Conservation (phyloP, 2,888 invertebrate genomes). For the Trypoxylon attenuatum region DNA sequence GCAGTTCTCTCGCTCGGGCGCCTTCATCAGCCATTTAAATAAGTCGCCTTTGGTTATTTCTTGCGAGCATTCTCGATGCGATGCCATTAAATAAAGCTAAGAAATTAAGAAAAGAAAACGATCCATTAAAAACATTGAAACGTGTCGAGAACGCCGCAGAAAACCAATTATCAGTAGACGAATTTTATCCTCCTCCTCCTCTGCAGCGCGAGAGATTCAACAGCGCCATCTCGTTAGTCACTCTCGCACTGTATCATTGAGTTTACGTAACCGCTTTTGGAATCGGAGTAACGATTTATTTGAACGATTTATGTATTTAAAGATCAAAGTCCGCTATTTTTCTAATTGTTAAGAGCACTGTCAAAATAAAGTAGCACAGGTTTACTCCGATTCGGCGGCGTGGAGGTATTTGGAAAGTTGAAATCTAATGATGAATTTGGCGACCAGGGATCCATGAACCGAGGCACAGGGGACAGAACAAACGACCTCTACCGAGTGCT, state of each 20-base stretch:
- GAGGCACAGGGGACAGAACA: conserved; percentile 60
- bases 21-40: conserved; percentile 56
- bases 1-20: conserved; percentile 50
- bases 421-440: conserved; percentile 39
- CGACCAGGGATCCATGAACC: conserved; percentile 69
- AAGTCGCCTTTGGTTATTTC: conserved; percentile 43
- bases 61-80: conserved; percentile 49
- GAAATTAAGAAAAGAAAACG: too few species aligned
- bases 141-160: conserved; percentile 52
- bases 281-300: conserved; percentile 57
- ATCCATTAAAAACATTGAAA: too few species aligned
- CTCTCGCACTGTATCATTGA: conserved; percentile 63
- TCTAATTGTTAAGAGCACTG: not conserved
- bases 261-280: conserved; percentile 30
- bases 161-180: conserved; percentile 33
- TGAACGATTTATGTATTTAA: not conserved
- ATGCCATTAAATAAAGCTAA: too few species aligned
- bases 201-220: conserved; percentile 61
- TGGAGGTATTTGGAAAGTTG: not conserved
- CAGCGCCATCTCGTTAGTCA: conserved; percentile 18
- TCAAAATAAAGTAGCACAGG: conserved; percentile 10
- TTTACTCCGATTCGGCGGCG: conserved; percentile 58
- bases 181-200: conserved; percentile 15
- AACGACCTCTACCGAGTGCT: conserved; percentile 79
- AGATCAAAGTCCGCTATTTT: not conserved